Evolutionary conservation across 30 jellyfish, hydroid and myxozoan species (phyloP), one percentile per base, ranked within the genome.

Genomic region (Phacellophora camtschatica): DNA sequence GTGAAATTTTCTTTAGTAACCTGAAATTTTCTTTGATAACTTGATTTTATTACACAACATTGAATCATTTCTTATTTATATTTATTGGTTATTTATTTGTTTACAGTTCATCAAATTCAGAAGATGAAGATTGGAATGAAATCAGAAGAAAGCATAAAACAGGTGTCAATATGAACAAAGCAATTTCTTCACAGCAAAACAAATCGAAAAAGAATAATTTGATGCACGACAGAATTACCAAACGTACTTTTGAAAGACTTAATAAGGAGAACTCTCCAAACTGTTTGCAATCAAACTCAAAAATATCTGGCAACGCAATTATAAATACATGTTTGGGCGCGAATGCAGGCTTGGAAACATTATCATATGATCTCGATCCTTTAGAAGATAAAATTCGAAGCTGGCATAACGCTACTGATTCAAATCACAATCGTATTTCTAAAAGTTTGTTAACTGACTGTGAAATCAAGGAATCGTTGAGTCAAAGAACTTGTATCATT

Each of bases 71-170:
- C 29, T 12, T 25, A 15, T 25, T 3, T 15, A 49, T 12, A 5
- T 25, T 12, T 49, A 32, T 9, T 37, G 35, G 36, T 66, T 64
- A 29, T 24, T 6, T 59, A 16, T 16, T 20, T 70, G 1, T 24
- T 42, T 70, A 13, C 46, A 78, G 90, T 43, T 62, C 74, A 19
- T 78, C 90, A 9, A 27, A 75, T 39, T 78, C 90, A 9, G 90
- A 66, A 9, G 82, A 51, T 2, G 90, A 78, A 78, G 90, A 78
- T 12, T 78, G 74, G 75, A 63, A 58, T 24, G 4, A 61, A 31
- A 51, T 23, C 12, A 48, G 90, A 64, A 62, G 42, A 64, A 62
- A n/a, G 30, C 27, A 62, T 20, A 78, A 78, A 78, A 36, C 84
- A 11, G 71, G 84, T 18, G n/a, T 46, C 9, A 1, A 0, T 15